Evolutionary conservation across 2,888 invertebrate species (phyloP).

Genomic region (Hypsopygia costalis): DNA sequence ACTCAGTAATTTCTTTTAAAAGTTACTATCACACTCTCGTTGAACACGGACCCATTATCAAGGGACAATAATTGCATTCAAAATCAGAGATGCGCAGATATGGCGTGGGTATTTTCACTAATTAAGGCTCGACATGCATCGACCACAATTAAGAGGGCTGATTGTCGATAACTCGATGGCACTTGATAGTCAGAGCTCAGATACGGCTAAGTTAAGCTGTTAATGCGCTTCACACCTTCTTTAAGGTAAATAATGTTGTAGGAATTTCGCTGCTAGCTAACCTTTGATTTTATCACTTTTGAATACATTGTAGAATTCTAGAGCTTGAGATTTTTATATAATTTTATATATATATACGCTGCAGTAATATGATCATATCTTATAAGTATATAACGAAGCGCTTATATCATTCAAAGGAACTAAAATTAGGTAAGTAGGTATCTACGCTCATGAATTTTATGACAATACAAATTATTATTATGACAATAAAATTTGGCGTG

Average conservation of each 20-base stretch:
- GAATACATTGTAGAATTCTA: not conserved
- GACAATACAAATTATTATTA: too few species aligned
- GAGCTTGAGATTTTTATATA: not conserved
- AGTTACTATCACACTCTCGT: conserved; percentile 26
- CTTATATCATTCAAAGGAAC: too few species aligned
- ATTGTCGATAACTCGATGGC: conserved; percentile 66
- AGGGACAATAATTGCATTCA: conserved; percentile 76
- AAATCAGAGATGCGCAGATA: conserved; percentile 75
- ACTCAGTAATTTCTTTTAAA: too few species aligned
- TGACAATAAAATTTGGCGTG: too few species aligned
- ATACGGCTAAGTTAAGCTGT: conserved; percentile 53
- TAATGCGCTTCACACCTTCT: conserved; percentile 59
- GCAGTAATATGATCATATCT: too few species aligned
- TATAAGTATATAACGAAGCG: too few species aligned
- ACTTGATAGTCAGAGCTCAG: conserved; percentile 54
- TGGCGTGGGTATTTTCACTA: conserved; percentile 69
- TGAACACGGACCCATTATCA: conserved; percentile 57
- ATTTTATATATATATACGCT: too few species aligned
- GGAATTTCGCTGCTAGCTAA: conserved; percentile 18
- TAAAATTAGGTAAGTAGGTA: too few species aligned
- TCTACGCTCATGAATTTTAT: too few species aligned
- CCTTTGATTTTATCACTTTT: conserved; percentile 7
- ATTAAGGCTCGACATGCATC: conserved; percentile 73
- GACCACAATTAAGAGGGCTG: conserved; percentile 71
- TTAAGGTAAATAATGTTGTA: conserved; percentile 37